Evolutionary conservation across 2,797 vertebrate genomes (phyloP).

Genomic region (Cottoperca gobio): DNA sequence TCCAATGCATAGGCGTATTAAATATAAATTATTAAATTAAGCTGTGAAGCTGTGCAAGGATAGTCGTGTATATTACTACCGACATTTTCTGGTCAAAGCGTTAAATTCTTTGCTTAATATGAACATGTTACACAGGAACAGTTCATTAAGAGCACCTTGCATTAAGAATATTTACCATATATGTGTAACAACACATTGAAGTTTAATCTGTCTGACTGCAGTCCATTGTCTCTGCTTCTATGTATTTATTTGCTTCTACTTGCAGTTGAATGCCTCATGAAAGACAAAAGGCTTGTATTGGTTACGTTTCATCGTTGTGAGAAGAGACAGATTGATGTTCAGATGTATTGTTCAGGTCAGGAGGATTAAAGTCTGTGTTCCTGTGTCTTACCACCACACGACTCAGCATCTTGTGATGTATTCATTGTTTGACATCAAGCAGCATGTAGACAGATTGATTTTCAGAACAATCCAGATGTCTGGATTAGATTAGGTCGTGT

Average conservation of each 20-base stretch:
- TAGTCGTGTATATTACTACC: too few relatives aligned
- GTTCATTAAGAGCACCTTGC: not conserved
- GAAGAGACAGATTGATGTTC: slow-evolving; percentile 14
- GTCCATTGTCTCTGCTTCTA: not conserved
- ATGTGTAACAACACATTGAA: too few relatives aligned
- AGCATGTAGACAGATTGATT: slow-evolving; percentile 57
- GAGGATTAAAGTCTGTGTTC: slow-evolving; percentile 49
- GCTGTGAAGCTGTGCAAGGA: too few relatives aligned
- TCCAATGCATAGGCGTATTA: too few relatives aligned
- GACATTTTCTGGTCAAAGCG: not conserved
- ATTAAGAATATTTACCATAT: not conserved
- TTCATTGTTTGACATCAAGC: slow-evolving; percentile 34
- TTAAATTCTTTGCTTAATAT: too few relatives aligned
- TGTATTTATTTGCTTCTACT: not conserved
- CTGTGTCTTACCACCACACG: slow-evolving; percentile 32
- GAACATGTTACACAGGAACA: too few relatives aligned
- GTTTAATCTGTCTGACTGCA: not conserved
- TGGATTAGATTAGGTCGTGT: slow-evolving; percentile 31
- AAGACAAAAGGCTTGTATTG: not conserved
- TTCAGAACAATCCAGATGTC: slow-evolving; percentile 52
- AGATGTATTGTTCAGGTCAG: slow-evolving; percentile 23
- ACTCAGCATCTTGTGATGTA: slow-evolving; percentile 30
- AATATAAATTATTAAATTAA: too few relatives aligned
- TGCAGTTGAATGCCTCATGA: not conserved
- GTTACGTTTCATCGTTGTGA: not conserved